phyloP scores from a whole-genome alignment of 2,888 invertebrate genomes.

The Stenoptilia bipunctidactyla region DNA sequence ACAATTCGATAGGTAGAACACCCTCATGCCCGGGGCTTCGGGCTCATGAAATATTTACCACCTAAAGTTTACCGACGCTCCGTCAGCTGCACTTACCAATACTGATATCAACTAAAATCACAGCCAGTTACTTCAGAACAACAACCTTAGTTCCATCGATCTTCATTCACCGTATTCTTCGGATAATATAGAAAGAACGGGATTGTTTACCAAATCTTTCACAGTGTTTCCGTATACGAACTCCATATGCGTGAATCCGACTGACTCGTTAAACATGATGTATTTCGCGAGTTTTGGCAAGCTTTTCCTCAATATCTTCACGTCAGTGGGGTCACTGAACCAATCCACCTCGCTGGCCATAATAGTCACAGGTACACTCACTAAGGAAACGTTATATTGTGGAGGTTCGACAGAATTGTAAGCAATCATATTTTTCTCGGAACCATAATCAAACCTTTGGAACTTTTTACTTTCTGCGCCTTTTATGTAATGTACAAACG shows the following conservation, averaged over 20 bases:
- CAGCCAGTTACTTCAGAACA: background rate
- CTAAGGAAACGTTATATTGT: constrained; percentile 32
- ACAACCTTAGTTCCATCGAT: background rate
- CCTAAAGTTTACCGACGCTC: too few species aligned
- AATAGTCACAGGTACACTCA: constrained; percentile 37
- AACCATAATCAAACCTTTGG: constrained; percentile 42
- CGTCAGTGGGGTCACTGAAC: constrained; percentile 38
- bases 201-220: constrained; percentile 36
- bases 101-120: background rate
- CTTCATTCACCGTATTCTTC: constrained; percentile 4
- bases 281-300: constrained; percentile 32
- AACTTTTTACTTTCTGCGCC: constrained; percentile 37
- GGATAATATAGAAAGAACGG: constrained; percentile 28
- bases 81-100: background rate
- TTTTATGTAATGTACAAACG: constrained; percentile 47
- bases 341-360: constrained; percentile 45
- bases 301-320: constrained; percentile 24
- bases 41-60: too few species aligned
- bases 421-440: constrained; percentile 22
- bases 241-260: constrained; percentile 50
- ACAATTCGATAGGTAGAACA: too few species aligned
- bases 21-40: too few species aligned
- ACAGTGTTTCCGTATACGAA: constrained; percentile 45
- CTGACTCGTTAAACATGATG: constrained; percentile 30
- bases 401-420: constrained; percentile 37